phyloP scores from a whole-genome alignment of 2,113 vertebrate genomes.

The Xerus inauris region DNA sequence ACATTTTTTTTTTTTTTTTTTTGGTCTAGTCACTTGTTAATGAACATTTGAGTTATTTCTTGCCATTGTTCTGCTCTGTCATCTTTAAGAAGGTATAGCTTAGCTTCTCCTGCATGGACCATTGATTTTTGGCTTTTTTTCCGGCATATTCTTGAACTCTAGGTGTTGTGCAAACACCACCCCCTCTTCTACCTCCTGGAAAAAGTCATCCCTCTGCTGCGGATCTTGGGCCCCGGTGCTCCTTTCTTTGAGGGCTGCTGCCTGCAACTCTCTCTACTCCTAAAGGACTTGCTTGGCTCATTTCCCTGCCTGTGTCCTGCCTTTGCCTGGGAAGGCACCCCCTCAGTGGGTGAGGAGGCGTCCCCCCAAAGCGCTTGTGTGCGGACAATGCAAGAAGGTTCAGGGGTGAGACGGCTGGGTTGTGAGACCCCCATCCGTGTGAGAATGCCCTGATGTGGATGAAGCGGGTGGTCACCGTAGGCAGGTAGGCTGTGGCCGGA shows the following conservation, averaged over 20 bases:
- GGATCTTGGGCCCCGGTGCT: background rate
- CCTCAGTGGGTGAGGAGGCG: no score
- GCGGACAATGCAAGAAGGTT: no score
- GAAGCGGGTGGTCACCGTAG: no score
- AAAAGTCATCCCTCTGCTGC: background rate
- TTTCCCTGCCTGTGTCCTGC: background rate
- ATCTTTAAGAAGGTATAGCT: accelerated
- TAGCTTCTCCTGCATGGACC: background rate
- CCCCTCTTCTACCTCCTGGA: background rate
- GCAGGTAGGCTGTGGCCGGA: no score
- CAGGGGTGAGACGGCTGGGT: no score
- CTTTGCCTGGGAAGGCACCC: background rate
- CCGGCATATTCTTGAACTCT: no score
- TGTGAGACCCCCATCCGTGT: no score
- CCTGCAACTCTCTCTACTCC: no score
- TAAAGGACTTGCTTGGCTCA: background rate
- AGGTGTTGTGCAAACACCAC: background rate
- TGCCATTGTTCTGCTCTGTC: background rate
- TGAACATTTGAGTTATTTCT: background rate
- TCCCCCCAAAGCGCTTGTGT: no score
- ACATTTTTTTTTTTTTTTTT: background rate
- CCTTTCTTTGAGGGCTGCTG: background rate
- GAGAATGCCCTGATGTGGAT: no score
- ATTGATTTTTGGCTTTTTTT: background rate
- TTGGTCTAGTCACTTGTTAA: background rate